A percentile compares a stretch with the other conserved stretches of the same genome.
Conservation (phyloP, 2,888 invertebrate genomes). For the Agrotis segetum region DNA sequence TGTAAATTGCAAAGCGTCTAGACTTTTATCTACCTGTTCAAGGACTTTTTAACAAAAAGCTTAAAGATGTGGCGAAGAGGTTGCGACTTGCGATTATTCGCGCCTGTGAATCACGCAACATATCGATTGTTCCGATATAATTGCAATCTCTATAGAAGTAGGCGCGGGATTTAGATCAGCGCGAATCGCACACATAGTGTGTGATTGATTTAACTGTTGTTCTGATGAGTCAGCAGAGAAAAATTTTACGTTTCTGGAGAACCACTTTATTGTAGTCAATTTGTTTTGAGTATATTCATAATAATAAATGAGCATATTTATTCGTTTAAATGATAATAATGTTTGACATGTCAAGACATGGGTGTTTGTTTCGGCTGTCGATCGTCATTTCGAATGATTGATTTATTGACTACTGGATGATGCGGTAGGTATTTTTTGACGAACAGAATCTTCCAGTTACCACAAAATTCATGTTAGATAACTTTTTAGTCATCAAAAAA, state of each 20-base stretch:
- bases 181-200: not conserved
- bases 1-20: constrained; percentile 87
- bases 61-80: constrained; percentile 73
- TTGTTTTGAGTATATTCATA: not conserved
- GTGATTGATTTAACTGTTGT: constrained; percentile 10
- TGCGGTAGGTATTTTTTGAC: not conserved
- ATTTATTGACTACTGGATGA: not conserved
- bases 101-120: constrained; percentile 74
- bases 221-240: constrained; percentile 6
- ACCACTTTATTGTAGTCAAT: not conserved
- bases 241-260: not conserved
- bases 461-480: not conserved
- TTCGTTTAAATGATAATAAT: not conserved
- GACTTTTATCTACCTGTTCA: constrained; percentile 84
- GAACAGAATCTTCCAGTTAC: constrained; percentile 6
- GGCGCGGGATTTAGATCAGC: constrained; percentile 66
- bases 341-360: not conserved
- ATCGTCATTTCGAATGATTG: constrained; percentile 5
- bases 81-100: constrained; percentile 76
- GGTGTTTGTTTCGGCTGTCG: no score
- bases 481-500: constrained; percentile 15
- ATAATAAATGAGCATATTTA: not conserved
- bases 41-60: constrained; percentile 78
- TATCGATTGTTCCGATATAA: constrained; percentile 65
- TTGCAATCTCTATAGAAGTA: constrained; percentile 74